Evolutionary conservation across 2,797 vertebrate species (phyloP), one percentile per base, ranked within the genome.

Genomic region (Pipistrellus kuhlii): DNA sequence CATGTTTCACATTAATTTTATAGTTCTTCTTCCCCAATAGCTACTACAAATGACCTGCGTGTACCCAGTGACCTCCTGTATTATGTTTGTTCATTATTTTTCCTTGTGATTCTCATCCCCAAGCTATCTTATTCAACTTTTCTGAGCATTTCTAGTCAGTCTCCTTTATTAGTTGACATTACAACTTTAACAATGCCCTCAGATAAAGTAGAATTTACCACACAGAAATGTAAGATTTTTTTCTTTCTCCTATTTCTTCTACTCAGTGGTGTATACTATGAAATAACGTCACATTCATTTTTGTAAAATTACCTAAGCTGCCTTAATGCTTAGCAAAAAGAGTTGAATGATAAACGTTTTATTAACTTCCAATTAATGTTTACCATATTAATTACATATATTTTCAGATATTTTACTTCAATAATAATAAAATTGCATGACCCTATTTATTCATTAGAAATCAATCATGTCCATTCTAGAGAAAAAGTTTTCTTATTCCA

Each of bases 281-380:
- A 69, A 32, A 48, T 71, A 82, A 84, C 6, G 2, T 27, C 32
- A 3, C 30, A 85, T 17, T 82, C 32, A 59, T 78, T 73, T 10
- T 78, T 32, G 0, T 41, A 18, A 87, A 66, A 68, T 82, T 30
- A 46, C 5, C 2, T 72, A 35, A 91, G 21, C 32, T 77, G 13
- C 10, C 14, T 89, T 86, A 83, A 23, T 78, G 1, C 25, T 71
- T 48, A 64, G 35, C 8, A 27, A 64, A 85, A 81, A 17, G 18
- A 46, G 23, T 59, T 44, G 5, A 21, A 14, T 78, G 27, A 53
- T 72, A 15, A 51, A 80, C 46, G 57, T 73, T 68, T 84, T 25
- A 72, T 78, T 84, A 91, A 38, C 8, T 92, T 86, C 25, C 21
- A 66, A 86, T 78, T 68, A 83, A 83, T 73, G 72, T 71, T 77